Conservation (phyloP, 1,140 invertebrate species). For the Campoletis sonorensis region DNA sequence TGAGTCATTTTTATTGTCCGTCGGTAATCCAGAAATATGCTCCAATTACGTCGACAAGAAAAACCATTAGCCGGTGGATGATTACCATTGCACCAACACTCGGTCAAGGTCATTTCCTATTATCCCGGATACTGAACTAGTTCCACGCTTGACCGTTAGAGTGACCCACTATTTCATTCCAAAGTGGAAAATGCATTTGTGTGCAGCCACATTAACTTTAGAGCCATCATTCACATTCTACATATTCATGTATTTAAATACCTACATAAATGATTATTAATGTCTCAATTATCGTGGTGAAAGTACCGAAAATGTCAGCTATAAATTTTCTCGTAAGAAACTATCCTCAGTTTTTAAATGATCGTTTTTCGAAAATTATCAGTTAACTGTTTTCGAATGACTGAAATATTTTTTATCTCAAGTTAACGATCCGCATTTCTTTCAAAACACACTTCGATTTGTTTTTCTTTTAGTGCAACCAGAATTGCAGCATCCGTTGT, state of each 20-base stretch:
- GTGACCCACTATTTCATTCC: conserved; percentile 55
- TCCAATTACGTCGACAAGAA: conserved; percentile 26
- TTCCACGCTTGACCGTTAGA: conserved; percentile 70
- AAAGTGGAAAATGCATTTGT: conserved; percentile 21
- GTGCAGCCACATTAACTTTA: neutral
- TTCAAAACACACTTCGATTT: no score
- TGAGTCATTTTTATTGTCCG: conserved; percentile 12
- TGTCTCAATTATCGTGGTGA: no score
- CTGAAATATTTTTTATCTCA: no score
- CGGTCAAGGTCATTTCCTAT: conserved; percentile 22
- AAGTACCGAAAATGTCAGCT: no score
- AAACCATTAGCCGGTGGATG: conserved; percentile 31
- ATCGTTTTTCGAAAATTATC: no score
- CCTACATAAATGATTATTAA: no score
- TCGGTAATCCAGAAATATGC: conserved; percentile 42
- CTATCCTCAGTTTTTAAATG: no score
- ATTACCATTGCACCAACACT: neutral
- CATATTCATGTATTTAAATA: no score
- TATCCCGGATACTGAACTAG: conserved; percentile 56
- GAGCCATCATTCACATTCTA: neutral
- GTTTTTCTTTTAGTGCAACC: neutral
- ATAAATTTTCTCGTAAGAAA: no score
- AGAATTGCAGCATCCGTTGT: conserved; percentile 27
- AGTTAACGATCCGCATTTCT: no score
- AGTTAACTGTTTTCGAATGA: no score